Evolutionary conservation across 2,797 vertebrate species (phyloP), one percentile per base, ranked within the genome.

Genomic region (Morelia viridis): DNA sequence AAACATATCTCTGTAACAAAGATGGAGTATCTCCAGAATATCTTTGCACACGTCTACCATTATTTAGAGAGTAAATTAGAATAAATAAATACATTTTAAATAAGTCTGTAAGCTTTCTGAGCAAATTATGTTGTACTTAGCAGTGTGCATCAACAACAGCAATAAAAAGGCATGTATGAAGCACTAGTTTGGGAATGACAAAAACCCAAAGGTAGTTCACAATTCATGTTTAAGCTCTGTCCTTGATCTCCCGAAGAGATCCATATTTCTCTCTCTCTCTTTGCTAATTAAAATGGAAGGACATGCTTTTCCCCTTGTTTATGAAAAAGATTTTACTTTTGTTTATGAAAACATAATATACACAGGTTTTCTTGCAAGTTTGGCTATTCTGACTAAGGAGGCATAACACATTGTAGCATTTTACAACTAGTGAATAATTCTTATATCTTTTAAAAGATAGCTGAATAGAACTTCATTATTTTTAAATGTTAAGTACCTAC

Each of bases 371-470:
- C 0, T 88, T 92, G 24, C 46, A 46, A 60, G 0, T 91, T 93
- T 28, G 56, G 2, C 91, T 92, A 94, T 94, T 6, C 41, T 85
- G 1, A 89, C 24, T 1, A 0, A 84, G 91, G 88, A 92, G 1
- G 0, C 26, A 65, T n/a, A 58, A 15, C 50, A 1, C n/a, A 53
- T 93, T 92, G 64, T 57, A 5, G 0, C 89, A 0, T 87, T 3
- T 86, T 84, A 88, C 15, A 91, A 62, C 90, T 94, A 90, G 87
- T 60, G 68, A 0, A 15, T 6, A 28, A 9, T 9, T 92, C 88
- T 76, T 91, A 56, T 9, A 57, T 3, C 46, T 92, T 92, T 92
- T 94, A 94, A 85, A 92, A 85, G 83, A 0, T 1, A 94, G 58
- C 1, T n/a, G 62, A 88, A 35, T 35, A 0, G 4, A 35, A 94